Percentiles rank a stretch among this genome's conserved stretches.
Conservation (phyloP, 2,113 vertebrate species). For the Grammomys surdaster region DNA sequence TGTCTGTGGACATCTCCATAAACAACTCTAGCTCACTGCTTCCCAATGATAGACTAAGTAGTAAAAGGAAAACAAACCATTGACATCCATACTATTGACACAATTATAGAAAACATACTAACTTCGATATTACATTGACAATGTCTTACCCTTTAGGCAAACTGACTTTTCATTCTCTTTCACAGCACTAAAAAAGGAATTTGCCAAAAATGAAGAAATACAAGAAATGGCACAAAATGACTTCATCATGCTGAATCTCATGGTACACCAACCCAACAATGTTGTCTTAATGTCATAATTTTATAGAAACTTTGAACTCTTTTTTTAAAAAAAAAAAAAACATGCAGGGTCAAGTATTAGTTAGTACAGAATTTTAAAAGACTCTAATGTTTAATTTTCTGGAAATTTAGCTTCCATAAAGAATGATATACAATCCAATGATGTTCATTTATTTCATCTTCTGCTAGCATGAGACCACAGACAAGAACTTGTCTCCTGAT, state of each 20-base stretch:
- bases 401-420: not conserved
- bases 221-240: slow-evolving; percentile 92
- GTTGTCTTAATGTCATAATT: slow-evolving; percentile 11
- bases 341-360: not conserved
- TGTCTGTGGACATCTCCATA: not conserved
- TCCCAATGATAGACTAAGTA: not conserved
- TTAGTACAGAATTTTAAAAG: not conserved
- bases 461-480: slow-evolving; percentile 90
- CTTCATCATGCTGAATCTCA: slow-evolving; percentile 94
- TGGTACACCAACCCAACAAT: slow-evolving; percentile 85
- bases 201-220: slow-evolving; percentile 88
- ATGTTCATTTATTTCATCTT: slow-evolving; percentile 60
- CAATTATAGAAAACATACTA: not conserved
- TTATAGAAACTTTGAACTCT: not conserved
- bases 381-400: not conserved
- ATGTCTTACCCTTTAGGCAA: slow-evolving; percentile 15
- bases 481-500: slow-evolving; percentile 92
- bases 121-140: not conserved
- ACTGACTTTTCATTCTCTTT: slow-evolving; percentile 49
- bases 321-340: not conserved
- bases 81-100: not conserved
- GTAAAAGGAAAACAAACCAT: not conserved
- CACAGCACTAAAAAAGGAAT: slow-evolving; percentile 92
- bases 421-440: slow-evolving; percentile 13
- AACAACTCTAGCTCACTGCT: not conserved